Conservation (phyloP, 2,113 vertebrate species). For the Seriola rivoliana region DNA sequence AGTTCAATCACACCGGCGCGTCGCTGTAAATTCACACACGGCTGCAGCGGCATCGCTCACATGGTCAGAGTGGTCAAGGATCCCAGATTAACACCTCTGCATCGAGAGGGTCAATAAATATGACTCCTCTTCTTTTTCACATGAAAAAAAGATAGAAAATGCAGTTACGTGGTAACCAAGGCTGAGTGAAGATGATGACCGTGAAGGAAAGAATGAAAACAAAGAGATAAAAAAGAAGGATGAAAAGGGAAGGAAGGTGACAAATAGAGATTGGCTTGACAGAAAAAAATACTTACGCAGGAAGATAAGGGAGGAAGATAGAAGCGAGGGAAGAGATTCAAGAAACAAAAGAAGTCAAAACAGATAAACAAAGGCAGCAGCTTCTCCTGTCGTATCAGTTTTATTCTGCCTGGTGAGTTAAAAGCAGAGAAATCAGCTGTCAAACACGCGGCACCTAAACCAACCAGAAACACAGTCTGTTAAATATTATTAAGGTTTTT, state of each 20-base stretch:
- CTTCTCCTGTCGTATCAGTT: not conserved
- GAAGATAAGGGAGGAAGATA: too few species aligned
- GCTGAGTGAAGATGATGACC: not conserved
- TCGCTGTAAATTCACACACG: not conserved
- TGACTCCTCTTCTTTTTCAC: slow-evolving; percentile 11
- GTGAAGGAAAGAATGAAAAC: not conserved
- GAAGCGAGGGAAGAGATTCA: too few species aligned
- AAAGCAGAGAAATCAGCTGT: not conserved
- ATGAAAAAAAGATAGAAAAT: not conserved
- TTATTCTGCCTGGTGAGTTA: not conserved
- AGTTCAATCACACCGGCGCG: slow-evolving; percentile 19
- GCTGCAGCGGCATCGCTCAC: not conserved
- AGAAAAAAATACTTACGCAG: not conserved
- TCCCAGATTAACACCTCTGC: slow-evolving; percentile 21
- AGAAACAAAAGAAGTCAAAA: not conserved
- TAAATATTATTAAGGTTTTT: not conserved
- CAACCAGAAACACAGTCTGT: not conserved
- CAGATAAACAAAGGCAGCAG: not conserved
- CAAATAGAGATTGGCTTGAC: not conserved
- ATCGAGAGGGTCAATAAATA: not conserved
- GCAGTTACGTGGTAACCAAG: not conserved
- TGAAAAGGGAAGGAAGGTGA: not conserved
- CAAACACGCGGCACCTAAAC: not conserved
- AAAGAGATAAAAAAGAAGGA: not conserved
- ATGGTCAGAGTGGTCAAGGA: slow-evolving; percentile 14